A percentile compares a stretch with the other conserved stretches of the same genome.
phyloP scores from a whole-genome alignment of 1,140 invertebrate species.

The Plectrocnemia conspersa region DNA sequence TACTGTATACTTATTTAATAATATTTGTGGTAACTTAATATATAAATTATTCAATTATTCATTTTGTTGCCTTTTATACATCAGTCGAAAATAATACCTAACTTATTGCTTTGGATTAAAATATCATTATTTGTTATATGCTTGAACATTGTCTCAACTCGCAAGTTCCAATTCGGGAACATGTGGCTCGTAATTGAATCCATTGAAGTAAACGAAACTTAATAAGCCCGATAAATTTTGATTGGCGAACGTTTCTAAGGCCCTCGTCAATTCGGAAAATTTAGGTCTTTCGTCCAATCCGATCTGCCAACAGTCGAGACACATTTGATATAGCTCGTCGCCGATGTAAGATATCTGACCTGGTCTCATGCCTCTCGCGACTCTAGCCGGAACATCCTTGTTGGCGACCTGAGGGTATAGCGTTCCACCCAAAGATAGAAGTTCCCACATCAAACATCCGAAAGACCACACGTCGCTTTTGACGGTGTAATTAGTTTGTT shows the following conservation, averaged over 20 bases:
- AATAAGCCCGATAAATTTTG: slow-evolving; percentile 41
- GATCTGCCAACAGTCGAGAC: slow-evolving; percentile 80
- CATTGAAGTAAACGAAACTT: slow-evolving; percentile 49
- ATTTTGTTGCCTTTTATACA: no score
- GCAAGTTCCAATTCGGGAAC: slow-evolving; percentile 42
- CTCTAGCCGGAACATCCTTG: slow-evolving; percentile 64
- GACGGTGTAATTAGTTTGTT: slow-evolving; percentile 57
- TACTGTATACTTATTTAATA: no score
- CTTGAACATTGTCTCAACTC: no score
- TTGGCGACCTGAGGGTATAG: slow-evolving; percentile 65
- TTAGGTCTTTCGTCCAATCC: slow-evolving; percentile 72
- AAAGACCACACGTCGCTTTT: slow-evolving; percentile 81
- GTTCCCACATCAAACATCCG: slow-evolving; percentile 78
- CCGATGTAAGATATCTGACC: slow-evolving; percentile 66
- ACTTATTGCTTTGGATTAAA: no score
- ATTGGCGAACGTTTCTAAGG: slow-evolving; percentile 40
- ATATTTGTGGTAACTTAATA: no score
- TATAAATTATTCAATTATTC: no score
- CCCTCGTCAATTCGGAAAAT: slow-evolving; percentile 40
- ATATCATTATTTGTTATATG: no score
- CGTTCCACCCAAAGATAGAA: slow-evolving; percentile 75
- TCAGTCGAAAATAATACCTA: no score
- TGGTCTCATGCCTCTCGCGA: slow-evolving; percentile 64
- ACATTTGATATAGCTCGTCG: slow-evolving; percentile 75
- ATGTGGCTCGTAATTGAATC: slow-evolving; percentile 47